These are phyloP conservation scores for Dermolepida albohirtum DNA, from an alignment of 2,888 invertebrate species.

Conservation along the genomic window DNA sequence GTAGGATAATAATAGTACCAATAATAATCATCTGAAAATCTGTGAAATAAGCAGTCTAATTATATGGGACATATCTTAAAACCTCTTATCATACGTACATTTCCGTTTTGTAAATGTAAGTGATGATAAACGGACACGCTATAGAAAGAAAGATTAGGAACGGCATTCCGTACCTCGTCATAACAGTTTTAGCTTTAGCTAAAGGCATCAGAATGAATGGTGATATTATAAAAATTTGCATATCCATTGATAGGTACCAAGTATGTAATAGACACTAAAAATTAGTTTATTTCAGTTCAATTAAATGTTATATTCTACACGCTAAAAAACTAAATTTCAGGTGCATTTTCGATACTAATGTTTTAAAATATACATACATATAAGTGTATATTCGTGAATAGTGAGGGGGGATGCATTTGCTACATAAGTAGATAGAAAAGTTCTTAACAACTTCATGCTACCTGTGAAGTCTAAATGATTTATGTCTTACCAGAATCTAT, in stretches of 20 bases:
- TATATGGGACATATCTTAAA: neutral
- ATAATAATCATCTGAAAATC: slow-evolving; percentile 40
- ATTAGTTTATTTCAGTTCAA: neutral
- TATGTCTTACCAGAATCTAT: no score
- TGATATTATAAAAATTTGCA: slow-evolving; percentile 60
- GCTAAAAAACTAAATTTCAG: no score
- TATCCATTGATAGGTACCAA: slow-evolving; percentile 62
- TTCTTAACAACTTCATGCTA: no score
- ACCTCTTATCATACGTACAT: slow-evolving; percentile 29
- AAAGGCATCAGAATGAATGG: slow-evolving; percentile 58
- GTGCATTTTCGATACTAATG: no score
- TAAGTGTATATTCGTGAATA: no score
- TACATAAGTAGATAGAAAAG: no score
- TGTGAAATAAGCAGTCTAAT: slow-evolving; percentile 36
- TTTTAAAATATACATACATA: no score
- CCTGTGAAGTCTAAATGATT: no score
- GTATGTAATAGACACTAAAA: slow-evolving; percentile 59
- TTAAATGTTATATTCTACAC: no score
- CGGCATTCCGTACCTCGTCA: slow-evolving; percentile 36
- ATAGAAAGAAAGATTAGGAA: slow-evolving; percentile 38
- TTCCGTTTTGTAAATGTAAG: slow-evolving; percentile 38
- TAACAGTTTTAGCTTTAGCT: slow-evolving; percentile 30
- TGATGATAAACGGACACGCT: slow-evolving; percentile 39
- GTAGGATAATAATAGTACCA: slow-evolving; percentile 48
- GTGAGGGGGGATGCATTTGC: no score